Conservation (phyloP, 2,113 vertebrate genomes). For the Cyanistes caeruleus region DNA sequence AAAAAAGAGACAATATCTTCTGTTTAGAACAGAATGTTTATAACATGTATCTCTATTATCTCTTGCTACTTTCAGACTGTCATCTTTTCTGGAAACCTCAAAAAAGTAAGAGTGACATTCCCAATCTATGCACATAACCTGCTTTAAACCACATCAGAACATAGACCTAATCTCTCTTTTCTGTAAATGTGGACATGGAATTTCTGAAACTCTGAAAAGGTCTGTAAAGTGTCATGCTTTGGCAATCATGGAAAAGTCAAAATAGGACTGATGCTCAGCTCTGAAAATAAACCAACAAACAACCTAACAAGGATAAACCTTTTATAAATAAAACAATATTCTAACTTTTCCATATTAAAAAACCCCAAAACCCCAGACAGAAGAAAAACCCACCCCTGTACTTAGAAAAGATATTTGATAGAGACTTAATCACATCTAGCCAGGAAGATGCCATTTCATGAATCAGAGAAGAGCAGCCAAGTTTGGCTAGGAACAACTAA, state of each 20-base stretch:
- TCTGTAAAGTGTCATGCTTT: background rate
- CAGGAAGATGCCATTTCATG: background rate
- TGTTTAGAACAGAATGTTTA: background rate
- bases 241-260: background rate
- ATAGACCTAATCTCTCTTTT: background rate
- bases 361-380: background rate
- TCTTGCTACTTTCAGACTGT: background rate
- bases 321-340: background rate
- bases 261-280: background rate
- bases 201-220: background rate
- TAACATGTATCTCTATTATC: background rate
- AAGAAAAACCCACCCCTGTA: background rate
- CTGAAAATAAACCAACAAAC: background rate
- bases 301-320: background rate
- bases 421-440: background rate
- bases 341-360: background rate
- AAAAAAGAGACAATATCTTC: background rate
- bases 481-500: background rate
- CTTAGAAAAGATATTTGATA: background rate
- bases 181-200: background rate
- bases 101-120: background rate
- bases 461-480: background rate
- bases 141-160: background rate
- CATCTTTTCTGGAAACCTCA: background rate
- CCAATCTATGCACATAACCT: accelerated